Base-by-base conservation (phyloP, 2,888 invertebrate species). In the Zygothrica quintamaculata region DNA sequence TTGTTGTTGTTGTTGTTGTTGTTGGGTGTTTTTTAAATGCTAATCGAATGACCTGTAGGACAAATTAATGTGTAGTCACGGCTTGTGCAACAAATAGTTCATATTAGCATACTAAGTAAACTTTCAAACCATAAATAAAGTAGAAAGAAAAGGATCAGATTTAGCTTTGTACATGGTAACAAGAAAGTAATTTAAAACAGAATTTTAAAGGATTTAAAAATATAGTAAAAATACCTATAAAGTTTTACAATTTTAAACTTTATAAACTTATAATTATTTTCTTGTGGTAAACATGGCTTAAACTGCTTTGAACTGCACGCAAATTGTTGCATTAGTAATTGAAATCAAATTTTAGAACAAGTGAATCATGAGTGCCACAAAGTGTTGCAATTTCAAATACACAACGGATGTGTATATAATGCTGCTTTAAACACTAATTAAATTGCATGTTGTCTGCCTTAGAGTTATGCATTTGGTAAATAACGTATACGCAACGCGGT, bases 361-460 rank as follows among this genome's bases (percentile, higher is more conserved):
- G n/a, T n/a, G n/a, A n/a, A n/a, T n/a, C n/a, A n/a, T 22, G 18
- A 29, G 29, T n/a, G n/a, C 29, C 29, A 5, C 18, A 37, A 16
- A 34, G n/a, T 6, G 18, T 8, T 12, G 22, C 33, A 36, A 36
- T 13, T 46, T n/a, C n/a, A n/a, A n/a, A n/a, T n/a, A n/a, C n/a
- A n/a, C n/a, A n/a, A n/a, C n/a, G 8, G 8, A n/a, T 1, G 31
- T n/a, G 13, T 13, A 39, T 26, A 9, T 33, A 33, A 13, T 15
- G 12, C 22, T 36, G 43, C 59, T 78, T 58, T 29, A 18, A 71
- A 55, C 62, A 37, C 72, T 86, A 82, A 79, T 86, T 68, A 57
- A 75, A 76, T 51, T 56, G 58, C 65, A 37, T 34, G 52, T 62
- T 62, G 51, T 47, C 31, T 26, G 47, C 56, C 12, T 26, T 16